Evolutionary conservation across 2,113 vertebrate genomes (phyloP), one percentile per base, ranked within the genome.

Genomic region (Coryphaenoides rupestris): DNA sequence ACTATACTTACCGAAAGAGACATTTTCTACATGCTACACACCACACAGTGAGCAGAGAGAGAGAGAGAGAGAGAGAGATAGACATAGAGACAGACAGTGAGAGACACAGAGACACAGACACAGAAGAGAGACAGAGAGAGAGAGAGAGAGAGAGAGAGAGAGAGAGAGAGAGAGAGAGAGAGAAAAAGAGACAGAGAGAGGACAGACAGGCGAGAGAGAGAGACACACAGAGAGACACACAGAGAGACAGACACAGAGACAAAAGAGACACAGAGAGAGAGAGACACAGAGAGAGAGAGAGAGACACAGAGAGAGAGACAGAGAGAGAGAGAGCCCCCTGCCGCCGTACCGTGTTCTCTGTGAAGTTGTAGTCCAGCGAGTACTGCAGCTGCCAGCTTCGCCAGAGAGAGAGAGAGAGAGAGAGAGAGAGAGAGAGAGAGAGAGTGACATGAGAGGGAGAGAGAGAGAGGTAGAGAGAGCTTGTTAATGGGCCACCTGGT

Each of bases 361-460:
- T 96, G 89, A 99, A 99, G 90, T 99, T 96, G 82, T 99, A 99
- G 91, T 99, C 97, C 93, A 99, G 86, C 63, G 96, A 98, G 86
- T 96, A 99, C 0, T 99, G 97, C 76, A 99, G 95, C 91, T 99
- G 96, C 97, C 77, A 98, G 86, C 89, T 99, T 98, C 86, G 24
- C 16, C 6, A 19, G 50, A 17, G 17, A 5, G 15, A n/a, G n/a
- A n/a, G 19, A n/a, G 16, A 17, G 16, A 78, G 69, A 63, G 71
- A 62, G 67, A 49, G 70, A 60, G 9, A 33, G 63, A 66, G 76
- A 22, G 74, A 85, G 70, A 69, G 84, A 55, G 62, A 16, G 47
- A 47, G 46, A 13, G 46, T 1, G 46, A 13, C 10, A 47, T 49
- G 47, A 49, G 47, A 49, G 47, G n/a, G 47, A 49, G 10, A 49